Conservation (phyloP, 23 tunicate genomes). For the Trididemnum miniatum region DNA sequence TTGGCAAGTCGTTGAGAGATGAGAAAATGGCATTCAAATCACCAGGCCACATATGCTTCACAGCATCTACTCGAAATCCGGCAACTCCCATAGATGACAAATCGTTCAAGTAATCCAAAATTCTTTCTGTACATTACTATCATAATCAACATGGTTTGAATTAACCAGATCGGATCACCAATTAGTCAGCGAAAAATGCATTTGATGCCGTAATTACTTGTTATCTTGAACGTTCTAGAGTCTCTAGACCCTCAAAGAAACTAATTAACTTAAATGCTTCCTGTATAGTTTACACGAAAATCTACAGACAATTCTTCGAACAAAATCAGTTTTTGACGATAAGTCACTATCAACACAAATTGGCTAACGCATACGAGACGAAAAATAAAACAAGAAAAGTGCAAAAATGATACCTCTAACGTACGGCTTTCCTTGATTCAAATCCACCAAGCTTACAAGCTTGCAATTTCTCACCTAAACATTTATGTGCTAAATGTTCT, state of each 20-base stretch:
- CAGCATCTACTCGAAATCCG: conserved; percentile 97
- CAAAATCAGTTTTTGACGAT: too few relatives aligned
- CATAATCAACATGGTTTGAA: too few relatives aligned
- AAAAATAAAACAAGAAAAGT: too few relatives aligned
- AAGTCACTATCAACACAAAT: too few relatives aligned
- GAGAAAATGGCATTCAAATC: conserved; percentile 81
- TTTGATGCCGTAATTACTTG: too few relatives aligned
- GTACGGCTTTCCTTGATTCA: conserved; percentile 81
- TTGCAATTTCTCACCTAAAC: conserved; percentile 89
- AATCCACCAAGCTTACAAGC: conserved; percentile 78
- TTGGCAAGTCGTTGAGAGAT: conserved; percentile 45
- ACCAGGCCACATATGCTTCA: conserved; percentile 99
- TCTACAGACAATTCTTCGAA: too few relatives aligned
- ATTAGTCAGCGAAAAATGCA: neutral
- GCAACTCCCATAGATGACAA: conserved; percentile 70
- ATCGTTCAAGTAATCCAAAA: conserved; percentile 83
- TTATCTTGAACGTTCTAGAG: too few relatives aligned
- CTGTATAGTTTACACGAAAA: too few relatives aligned
- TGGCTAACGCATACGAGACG: too few relatives aligned
- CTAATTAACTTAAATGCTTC: too few relatives aligned
- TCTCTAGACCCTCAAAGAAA: too few relatives aligned
- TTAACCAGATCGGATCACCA: neutral
- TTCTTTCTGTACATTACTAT: conserved; percentile 53
- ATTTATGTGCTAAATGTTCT: neutral
- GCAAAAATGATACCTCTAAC: conserved; percentile 98